Evolutionary conservation across 1,140 invertebrate genomes (phyloP), one percentile per base, ranked within the genome.

Genomic region (Cotesia chilonis): DNA sequence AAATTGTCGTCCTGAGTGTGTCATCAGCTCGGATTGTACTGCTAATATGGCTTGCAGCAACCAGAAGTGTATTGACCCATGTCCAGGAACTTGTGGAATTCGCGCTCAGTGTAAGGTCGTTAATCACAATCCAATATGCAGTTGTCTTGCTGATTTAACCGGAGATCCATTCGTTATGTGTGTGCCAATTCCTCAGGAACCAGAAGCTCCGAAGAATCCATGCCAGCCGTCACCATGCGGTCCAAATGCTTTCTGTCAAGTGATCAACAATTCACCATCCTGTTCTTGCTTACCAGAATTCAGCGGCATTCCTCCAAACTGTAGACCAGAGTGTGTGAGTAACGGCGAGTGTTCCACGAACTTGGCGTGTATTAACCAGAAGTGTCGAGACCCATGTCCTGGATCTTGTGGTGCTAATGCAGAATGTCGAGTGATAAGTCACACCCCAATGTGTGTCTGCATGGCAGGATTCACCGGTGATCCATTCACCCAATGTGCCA

Each of bases 21-120:
- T 90, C 4, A 81, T 91, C 0, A 91, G 89, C 76, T 91, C 91
- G 0, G 93, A 94, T 76, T 94, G 93, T 83, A 76, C 88, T 9
- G 83, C 88, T 61, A 89, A 88, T 74, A 87, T 88, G 83, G 90
- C 92, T n/a, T 95, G 93, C 77, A 87, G 91, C 12, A 91, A 90
- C 80, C 91, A 93, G 73, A 92, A 91, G 84, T 95, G 93, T 80
- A 85, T 81, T 38, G 89, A 94, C 84, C 93, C 94, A 54, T 95
- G 94, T 81, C 87, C 90, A 68, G 89, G 91, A 65, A 91, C 91
- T 76, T 95, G 93, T 78, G 92, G 91, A 10, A 80, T 89, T 63
- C 87, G 89, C 74, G 90, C 92, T 10, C 85, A 88, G 73, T 93
- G 92, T 75, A 85, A 88, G 63, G 90, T 92, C 17, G 88, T 91